Evolutionary conservation across 2,797 vertebrate genomes (phyloP).

Genomic region (Sebastes iracundus): DNA sequence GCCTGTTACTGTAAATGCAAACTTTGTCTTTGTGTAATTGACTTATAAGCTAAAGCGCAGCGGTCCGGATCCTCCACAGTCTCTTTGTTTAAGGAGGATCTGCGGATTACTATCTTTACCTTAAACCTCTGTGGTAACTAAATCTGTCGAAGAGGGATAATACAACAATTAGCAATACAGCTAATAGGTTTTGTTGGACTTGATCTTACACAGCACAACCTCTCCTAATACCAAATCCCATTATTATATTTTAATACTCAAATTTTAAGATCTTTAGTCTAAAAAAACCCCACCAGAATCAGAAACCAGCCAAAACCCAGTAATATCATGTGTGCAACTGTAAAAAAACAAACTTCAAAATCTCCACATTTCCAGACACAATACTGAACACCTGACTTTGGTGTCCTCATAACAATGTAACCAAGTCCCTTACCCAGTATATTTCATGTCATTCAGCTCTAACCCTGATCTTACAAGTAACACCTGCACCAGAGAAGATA

Average conservation of each 20-base stretch:
- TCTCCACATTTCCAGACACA: neutral
- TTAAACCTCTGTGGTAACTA: slow-evolving; percentile 36
- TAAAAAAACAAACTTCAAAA: neutral
- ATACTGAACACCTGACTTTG: neutral
- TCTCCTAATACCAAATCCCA: neutral
- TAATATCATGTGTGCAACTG: neutral
- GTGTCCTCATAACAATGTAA: neutral
- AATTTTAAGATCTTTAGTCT: neutral
- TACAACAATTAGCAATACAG: slow-evolving; percentile 19
- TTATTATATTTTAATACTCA: neutral
- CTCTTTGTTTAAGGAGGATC: slow-evolving; percentile 38
- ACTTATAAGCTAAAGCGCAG: slow-evolving; percentile 37
- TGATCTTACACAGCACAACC: neutral
- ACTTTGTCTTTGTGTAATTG: slow-evolving; percentile 37
- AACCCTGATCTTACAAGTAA: neutral
- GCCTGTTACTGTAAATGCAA: slow-evolving; percentile 4
- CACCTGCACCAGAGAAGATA: neutral
- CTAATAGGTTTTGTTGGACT: neutral
- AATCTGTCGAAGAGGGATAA: slow-evolving; percentile 40
- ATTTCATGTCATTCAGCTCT: neutral
- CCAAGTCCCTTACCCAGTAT: neutral
- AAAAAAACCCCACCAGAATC: neutral
- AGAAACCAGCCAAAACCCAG: neutral
- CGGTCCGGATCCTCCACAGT: slow-evolving; percentile 21
- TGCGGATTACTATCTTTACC: slow-evolving; percentile 48